A percentile compares a stretch with the other conserved stretches of the same genome.
Evolutionary conservation across 2,797 vertebrate genomes (phyloP).

Genomic region (Rhadinocentrus ornatus): DNA sequence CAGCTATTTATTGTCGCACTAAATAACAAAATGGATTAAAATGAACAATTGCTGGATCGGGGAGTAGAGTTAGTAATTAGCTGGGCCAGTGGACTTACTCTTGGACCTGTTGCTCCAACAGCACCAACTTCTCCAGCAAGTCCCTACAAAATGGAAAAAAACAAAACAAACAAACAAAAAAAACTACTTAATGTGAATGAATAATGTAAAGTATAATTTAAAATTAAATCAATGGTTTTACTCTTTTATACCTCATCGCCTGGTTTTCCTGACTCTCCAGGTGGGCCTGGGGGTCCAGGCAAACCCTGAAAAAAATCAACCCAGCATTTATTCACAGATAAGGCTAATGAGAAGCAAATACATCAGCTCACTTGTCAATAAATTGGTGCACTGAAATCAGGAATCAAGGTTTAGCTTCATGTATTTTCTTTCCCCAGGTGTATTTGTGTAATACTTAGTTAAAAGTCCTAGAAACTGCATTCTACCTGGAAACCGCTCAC

Average conservation of each 20-base stretch:
- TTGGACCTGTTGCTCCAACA: conserved; percentile 86
- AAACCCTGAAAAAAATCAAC: conserved; percentile 86
- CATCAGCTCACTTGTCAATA: not conserved
- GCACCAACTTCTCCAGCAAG: conserved; percentile 93
- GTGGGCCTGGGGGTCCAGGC: conserved; percentile 92
- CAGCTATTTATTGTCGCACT: not conserved
- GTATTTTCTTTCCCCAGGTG: not conserved
- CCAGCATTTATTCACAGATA: not conserved
- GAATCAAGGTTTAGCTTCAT: not conserved
- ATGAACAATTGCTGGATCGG: not conserved
- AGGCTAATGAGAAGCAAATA: not conserved
- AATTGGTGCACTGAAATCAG: not conserved
- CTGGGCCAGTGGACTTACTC: conserved; percentile 80
- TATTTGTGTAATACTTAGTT: not conserved
- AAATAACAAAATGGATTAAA: not conserved
- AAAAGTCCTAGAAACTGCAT: not conserved
- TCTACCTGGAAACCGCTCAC: conserved; percentile 93
- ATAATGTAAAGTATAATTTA: not conserved
- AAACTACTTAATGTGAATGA: not conserved
- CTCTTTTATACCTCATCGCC: conserved; percentile 88
- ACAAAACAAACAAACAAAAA: no score
- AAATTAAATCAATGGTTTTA: not conserved
- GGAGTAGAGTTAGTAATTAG: not conserved
- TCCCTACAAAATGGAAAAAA: conserved; percentile 80
- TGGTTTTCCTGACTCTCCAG: conserved; percentile 95